Conservation (phyloP, 2,113 vertebrate genomes). For the Tautogolabrus adspersus region DNA sequence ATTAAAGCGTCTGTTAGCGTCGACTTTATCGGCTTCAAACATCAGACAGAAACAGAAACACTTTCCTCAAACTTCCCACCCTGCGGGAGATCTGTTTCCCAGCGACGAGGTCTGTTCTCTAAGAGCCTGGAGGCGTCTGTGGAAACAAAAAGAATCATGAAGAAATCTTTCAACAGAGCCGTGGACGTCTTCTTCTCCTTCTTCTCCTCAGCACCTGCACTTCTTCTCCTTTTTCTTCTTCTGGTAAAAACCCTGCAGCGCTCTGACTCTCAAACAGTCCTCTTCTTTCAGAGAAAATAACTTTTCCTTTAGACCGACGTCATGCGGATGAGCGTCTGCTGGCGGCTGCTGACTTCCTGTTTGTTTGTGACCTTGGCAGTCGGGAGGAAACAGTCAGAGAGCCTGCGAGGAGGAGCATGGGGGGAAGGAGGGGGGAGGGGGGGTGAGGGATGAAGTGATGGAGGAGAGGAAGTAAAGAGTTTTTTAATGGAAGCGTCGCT, state of each 20-base stretch:
- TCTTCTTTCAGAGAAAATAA: not conserved
- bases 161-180: not conserved
- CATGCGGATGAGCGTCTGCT: not conserved
- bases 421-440: too few relatives aligned
- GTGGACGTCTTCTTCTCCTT: not conserved
- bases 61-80: not conserved
- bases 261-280: not conserved
- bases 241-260: not conserved
- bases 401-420: not conserved
- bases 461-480: not conserved
- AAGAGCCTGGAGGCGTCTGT: not conserved
- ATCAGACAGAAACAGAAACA: not conserved
- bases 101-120: not conserved
- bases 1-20: not conserved
- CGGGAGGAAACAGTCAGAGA: conserved; percentile 3
- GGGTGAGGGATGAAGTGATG: not conserved
- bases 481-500: not conserved
- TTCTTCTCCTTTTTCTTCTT: not conserved
- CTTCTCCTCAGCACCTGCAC: not conserved
- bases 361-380: conserved; percentile 35
- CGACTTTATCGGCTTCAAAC: not conserved
- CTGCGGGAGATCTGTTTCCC: not conserved
- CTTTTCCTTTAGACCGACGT: conserved; percentile 1
- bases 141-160: not conserved
- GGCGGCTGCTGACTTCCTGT: conserved; percentile 15